Conservation (phyloP, 2,888 invertebrate genomes). For the Pandemis heparana region DNA sequence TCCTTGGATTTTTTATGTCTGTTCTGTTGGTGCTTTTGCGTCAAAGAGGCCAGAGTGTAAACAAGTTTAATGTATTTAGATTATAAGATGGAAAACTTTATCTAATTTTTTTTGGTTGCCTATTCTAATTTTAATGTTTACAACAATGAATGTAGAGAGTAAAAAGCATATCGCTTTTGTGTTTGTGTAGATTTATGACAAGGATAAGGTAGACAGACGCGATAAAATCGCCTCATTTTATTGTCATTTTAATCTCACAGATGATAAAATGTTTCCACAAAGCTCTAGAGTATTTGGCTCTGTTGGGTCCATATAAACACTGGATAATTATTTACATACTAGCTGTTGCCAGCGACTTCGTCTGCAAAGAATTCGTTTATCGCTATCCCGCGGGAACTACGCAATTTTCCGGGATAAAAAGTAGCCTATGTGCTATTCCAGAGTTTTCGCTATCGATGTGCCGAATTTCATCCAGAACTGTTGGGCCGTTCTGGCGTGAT, state of each 20-base stretch:
- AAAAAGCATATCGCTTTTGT: background rate
- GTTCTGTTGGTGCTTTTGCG: background rate
- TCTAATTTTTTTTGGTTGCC: background rate
- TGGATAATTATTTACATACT: background rate
- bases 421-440: no score
- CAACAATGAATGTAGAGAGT: slow-evolving; percentile 1
- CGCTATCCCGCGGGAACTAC: no score
- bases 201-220: slow-evolving; percentile 9
- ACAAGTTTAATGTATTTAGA: background rate
- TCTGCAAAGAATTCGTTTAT: no score
- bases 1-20: background rate
- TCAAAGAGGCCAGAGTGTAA: background rate
- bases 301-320: background rate
- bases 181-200: slow-evolving; percentile 20
- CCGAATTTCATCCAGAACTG: no score
- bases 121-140: background rate
- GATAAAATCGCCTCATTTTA: slow-evolving; percentile 14
- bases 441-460: no score
- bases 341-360: no score
- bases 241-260: slow-evolving; percentile 20
- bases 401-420: no score
- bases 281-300: background rate
- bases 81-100: background rate
- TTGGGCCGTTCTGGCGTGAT: no score
- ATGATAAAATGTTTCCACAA: slow-evolving; percentile 5